Evolutionary conservation across 53 echinoderm and acorn worm genomes (phyloP).

Genomic region (Echinarachnius parma): DNA sequence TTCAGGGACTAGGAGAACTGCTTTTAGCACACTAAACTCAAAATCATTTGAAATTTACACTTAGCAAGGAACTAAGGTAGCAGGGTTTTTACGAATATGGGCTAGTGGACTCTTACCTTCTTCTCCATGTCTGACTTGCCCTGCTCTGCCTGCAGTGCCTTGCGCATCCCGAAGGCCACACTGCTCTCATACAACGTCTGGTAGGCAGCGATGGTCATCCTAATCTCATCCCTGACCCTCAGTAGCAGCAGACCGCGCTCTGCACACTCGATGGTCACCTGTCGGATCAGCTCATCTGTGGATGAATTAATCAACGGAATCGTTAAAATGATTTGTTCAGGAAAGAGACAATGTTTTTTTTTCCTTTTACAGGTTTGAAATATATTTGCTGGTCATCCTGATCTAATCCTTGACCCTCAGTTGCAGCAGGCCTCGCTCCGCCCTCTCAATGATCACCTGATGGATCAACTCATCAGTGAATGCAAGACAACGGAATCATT

Average conservation of each 20-base stretch:
- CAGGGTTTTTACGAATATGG: too few species aligned
- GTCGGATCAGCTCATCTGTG: conserved; percentile 93
- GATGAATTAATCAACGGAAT: too few species aligned
- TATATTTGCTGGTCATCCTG: conserved; percentile 87
- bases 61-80: too few species aligned
- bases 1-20: too few species aligned
- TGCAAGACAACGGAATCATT: too few species aligned
- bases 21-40: too few species aligned
- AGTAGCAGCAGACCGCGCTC: conserved; percentile 91
- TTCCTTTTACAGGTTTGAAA: too few species aligned
- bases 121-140: conserved; percentile 98
- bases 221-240: conserved; percentile 89
- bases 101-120: conserved; percentile 54
- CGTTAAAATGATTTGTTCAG: too few species aligned
- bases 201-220: conserved; percentile 98
- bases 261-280: conserved; percentile 98
- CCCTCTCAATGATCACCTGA: conserved; percentile 91
- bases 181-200: conserved; percentile 99
- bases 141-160: conserved; percentile 95
- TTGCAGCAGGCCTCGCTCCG: conserved; percentile 80
- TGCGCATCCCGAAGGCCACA: conserved; percentile 99
- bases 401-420: conserved; percentile 85
- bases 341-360: too few species aligned
- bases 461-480: conserved; percentile 91
- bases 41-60: too few species aligned